Base-by-base conservation (phyloP, 2,797 vertebrate genomes). In the Pseudomugil gertrudae region DNA sequence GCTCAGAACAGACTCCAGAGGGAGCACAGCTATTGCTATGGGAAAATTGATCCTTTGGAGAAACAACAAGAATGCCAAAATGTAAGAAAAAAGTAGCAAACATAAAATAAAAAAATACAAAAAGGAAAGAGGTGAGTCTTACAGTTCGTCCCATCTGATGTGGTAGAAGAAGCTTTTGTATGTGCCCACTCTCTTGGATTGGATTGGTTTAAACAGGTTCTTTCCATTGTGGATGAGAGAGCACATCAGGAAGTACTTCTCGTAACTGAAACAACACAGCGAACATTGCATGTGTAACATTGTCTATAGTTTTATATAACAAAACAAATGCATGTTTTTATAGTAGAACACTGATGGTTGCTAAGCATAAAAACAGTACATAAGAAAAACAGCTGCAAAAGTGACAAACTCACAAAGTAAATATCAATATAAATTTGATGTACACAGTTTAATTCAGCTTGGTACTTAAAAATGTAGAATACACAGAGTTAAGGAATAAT, bases 81-180 rank as follows among this genome's bases (percentile, higher is more conserved):
- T 10, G 4, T 5, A 13, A 59, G 30, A 0, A 24, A 7, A 52
- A 52, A 64, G 29, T 52, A 17, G 9, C 1, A 38, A 35, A 47
- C 56, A 50, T 57, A 57, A 17, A 48, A 3, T 5, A 10, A 2
- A 21, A 24, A 35, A 35, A 35, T n/a, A 35, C 15, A 11, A 15
- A 4, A 3, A 43, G 9, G 30, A 47, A 15, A 11, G 47, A 24
- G 30, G 19, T 5, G 23, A 15, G 27, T 9, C 97, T 97, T 92
- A 99, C 97, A 97, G 87, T 85, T 99, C 98, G 63, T 99, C 96
- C 98, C 97, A 99, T 88, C 97, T 98, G 88, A 98, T 94, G 91
- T 98, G 96, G 90, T 97, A 98, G 94, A 98, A 99, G 91, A 98
- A 99, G 90, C 92, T 98, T 91, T 95, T 98, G 78, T 98, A 98